Evolutionary conservation across 2,797 vertebrate species (phyloP), one percentile per base, ranked within the genome.

Genomic region (Pseudochromis fuscus): DNA sequence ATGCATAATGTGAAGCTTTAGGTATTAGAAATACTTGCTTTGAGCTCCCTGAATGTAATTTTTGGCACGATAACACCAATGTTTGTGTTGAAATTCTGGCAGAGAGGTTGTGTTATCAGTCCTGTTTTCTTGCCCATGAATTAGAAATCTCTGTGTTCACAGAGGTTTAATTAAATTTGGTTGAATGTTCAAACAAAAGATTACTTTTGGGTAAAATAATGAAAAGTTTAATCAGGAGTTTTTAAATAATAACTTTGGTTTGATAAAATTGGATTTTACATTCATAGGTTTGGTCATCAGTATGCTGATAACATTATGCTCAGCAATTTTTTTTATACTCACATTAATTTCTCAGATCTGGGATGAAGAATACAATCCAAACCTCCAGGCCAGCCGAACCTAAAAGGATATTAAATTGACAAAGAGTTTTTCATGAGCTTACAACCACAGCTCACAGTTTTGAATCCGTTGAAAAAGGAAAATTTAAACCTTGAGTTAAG

Each of bases 1-100:
- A 55, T 53, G 30, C 56, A 51, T 56, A 53, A 55, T 25, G 23
- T 35, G 21, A 74, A 49, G 24, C 16, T 24, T 46, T n/a, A 9
- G 11, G 45, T 33, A 10, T 2, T 42, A 33, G 45, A 75, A 23
- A 38, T 9, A 24, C 30, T 37, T 38, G n/a, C 21, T 62, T 55
- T n/a, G 38, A 56, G 31, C 35, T 44, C 16, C 16, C 13, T 18
- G 3, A 4, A 69, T 11, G 15, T 48, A 2, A 8, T 24, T 63
- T 60, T 25, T 46, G 15, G 51, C 15, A 45, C 15, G 35, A 19
- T 40, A 58, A 24, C 27, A 27, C 11, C 12, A n/a, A 19, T 45
- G 16, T 42, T 50, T 50, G 21, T 12, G 23, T 45, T 53, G 28
- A 44, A 44, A 1, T 10, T 56, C 27, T 44, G n/a, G 19, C 5